Evolutionary conservation across 2,113 vertebrate species (phyloP).

Genomic region (Thomomys bottae): DNA sequence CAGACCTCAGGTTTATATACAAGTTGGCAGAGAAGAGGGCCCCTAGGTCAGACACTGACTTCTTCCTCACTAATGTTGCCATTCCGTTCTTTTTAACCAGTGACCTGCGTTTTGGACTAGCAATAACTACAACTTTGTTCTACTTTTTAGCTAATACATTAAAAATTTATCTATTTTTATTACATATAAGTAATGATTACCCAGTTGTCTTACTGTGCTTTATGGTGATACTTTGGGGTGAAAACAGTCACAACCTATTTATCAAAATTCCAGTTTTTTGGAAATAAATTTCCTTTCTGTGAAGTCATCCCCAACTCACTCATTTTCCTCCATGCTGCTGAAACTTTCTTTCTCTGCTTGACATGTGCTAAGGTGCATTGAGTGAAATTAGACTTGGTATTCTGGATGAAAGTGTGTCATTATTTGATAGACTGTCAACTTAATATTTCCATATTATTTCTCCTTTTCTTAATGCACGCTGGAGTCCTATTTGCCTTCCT

Average conservation of each 20-base stretch:
- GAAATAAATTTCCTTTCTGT: constrained; percentile 41
- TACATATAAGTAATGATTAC: background rate
- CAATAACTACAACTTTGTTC: background rate
- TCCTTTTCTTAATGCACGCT: constrained; percentile 58
- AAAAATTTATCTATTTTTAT: constrained; percentile 38
- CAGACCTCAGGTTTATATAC: background rate
- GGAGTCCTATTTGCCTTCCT: constrained; percentile 60
- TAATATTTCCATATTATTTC: constrained; percentile 74
- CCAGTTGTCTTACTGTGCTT: constrained; percentile 48
- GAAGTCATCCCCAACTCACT: constrained; percentile 19
- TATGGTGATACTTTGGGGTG: background rate
- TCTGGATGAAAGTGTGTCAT: constrained; percentile 57
- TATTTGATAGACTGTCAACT: constrained; percentile 68
- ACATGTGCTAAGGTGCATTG: constrained; percentile 40
- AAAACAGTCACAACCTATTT: constrained; percentile 17
- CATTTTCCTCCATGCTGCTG: constrained; percentile 6
- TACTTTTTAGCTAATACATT: constrained; percentile 1
- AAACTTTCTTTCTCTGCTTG: constrained; percentile 55
- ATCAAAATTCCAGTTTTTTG: constrained; percentile 41
- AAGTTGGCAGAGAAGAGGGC: background rate
- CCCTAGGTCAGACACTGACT: background rate
- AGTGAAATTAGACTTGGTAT: constrained; percentile 60
- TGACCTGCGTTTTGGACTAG: background rate
- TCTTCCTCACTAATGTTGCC: background rate
- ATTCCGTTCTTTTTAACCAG: background rate